These are phyloP conservation scores for Microcebus lehilahytsara DNA, from an alignment of 2,113 vertebrate species.

Conservation along the genomic window DNA sequence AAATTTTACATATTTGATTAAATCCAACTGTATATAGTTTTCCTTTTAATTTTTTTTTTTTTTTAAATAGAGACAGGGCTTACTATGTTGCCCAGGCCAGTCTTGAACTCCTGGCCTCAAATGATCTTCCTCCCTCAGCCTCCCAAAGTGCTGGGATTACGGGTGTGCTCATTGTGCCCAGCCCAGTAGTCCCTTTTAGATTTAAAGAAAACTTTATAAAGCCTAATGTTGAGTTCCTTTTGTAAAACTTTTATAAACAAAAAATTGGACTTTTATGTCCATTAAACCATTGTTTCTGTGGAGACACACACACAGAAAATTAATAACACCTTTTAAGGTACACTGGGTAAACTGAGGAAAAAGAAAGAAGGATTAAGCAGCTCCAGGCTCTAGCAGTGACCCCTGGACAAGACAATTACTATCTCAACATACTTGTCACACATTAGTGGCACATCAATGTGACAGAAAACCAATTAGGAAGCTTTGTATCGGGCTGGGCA, in stretches of 20 bases:
- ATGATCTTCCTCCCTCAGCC: no score
- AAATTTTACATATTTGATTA: neutral
- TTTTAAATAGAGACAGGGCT: no score
- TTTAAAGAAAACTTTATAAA: conserved; percentile 7
- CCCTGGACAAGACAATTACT: neutral
- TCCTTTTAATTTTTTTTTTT: neutral
- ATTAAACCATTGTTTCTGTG: neutral
- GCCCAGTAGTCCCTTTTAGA: neutral
- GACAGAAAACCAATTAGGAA: neutral
- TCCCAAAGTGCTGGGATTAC: no score
- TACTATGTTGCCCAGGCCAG: no score
- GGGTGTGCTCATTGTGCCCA: no score
- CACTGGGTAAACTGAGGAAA: neutral
- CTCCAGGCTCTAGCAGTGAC: neutral
- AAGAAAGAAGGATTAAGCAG: neutral
- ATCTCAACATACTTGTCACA: neutral
- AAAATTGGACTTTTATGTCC: neutral
- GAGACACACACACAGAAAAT: neutral
- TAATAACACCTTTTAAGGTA: neutral
- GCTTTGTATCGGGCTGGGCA: neutral
- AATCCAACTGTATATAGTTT: neutral
- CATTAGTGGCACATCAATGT: neutral
- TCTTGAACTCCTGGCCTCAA: no score
- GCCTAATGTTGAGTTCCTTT: neutral
- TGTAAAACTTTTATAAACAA: neutral